Evolutionary conservation across 2,113 vertebrate species (phyloP), one percentile per base, ranked within the genome.

Genomic region (Aramus guarauna): DNA sequence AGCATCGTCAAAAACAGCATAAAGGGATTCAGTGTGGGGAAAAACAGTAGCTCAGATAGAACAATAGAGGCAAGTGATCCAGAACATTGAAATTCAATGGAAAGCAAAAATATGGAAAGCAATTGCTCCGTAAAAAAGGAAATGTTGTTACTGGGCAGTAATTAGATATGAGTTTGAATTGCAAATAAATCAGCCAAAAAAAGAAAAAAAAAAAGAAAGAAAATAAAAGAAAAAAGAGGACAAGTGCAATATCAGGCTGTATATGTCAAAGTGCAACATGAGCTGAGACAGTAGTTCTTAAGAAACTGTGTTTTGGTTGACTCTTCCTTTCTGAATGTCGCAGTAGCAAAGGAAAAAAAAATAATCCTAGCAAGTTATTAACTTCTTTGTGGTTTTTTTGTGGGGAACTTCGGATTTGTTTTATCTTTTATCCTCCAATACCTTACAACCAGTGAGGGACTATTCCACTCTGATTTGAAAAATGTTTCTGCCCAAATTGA

Each of bases 71-170:
- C 89, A 95, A 97, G 84, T 88, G 94, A 95, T 97, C 95, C 96
- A 97, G 95, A 97, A 97, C 94, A 93, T 55, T 96, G 94, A 96
- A 95, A 97, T 97, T 94, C 94, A 95, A 88, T 95, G 89, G 92
- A 91, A 96, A 97, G 84, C 86, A 92, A 97, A 96, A 95, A 96
- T 97, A 96, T 92, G 93, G 92, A 95, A 97, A 95, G 89, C 94
- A 96, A 94, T 93, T 94, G 87, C 93, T 91, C 80, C 92, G 81
- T 82, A 72, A 96, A 96, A 95, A 93, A 72, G 74, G 84, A 94
- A 94, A 97, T 92, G 91, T 89, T 96, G 92, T 96, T 95, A 96
- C 76, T 91, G 94, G 94, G 94, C 87, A 94, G 81, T 95, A 95
- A 96, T 96, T 95, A 96, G 95, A 93, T 92, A 95, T 76, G 74